Evolutionary conservation across 2,888 invertebrate genomes (phyloP).

Genomic region (Biston stratarius): DNA sequence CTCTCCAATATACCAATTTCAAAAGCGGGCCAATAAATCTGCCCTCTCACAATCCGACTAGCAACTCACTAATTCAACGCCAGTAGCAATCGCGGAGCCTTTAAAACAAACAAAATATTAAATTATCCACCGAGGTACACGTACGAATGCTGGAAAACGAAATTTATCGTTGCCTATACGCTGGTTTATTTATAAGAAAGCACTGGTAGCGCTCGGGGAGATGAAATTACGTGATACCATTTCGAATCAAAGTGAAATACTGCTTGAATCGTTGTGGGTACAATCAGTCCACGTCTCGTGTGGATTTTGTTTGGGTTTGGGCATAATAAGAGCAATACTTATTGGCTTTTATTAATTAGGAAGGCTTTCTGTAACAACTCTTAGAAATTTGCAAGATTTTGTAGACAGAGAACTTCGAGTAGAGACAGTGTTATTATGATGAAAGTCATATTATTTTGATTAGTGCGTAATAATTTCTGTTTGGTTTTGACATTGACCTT

Average conservation of each 20-base stretch:
- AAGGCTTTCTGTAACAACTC: background rate
- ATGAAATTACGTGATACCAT: constrained; percentile 86
- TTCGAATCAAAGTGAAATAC: constrained; percentile 84
- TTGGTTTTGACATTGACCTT: too few species aligned
- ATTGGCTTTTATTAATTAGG: background rate
- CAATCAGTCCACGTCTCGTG: constrained; percentile 47
- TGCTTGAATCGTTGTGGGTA: constrained; percentile 57
- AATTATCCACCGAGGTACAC: constrained; percentile 75
- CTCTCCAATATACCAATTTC: constrained; percentile 6
- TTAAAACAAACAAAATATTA: constrained; percentile 80
- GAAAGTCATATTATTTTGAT: too few species aligned
- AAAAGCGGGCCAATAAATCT: constrained; percentile 15
- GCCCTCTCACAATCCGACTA: constrained; percentile 46
- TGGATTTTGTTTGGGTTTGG: constrained; percentile 37
- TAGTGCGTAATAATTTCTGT: too few species aligned
- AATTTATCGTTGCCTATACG: constrained; percentile 84
- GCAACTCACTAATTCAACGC: constrained; percentile 65
- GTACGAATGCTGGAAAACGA: constrained; percentile 76
- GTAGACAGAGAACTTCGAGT: too few species aligned
- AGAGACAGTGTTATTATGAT: too few species aligned
- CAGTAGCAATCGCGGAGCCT: constrained; percentile 62
- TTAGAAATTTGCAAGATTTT: background rate
- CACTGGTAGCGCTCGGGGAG: constrained; percentile 74
- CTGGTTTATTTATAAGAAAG: constrained; percentile 86
- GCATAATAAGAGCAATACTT: background rate